phyloP scores from a whole-genome alignment of 2,888 invertebrate species.

The Limnephilus rhombicus region DNA sequence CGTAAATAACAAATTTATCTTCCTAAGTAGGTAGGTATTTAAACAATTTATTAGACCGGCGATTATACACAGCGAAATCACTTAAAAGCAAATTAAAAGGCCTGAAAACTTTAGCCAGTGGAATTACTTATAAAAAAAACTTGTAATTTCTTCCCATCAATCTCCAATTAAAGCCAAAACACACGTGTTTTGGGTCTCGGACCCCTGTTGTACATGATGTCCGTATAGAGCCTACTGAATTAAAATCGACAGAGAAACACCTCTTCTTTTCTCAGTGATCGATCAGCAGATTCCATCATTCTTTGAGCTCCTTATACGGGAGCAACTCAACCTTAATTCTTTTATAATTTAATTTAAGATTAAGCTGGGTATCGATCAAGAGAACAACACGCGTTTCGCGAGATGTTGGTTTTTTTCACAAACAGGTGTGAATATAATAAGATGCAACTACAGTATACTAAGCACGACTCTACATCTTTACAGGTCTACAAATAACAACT shows the following conservation, averaged over 20 bases:
- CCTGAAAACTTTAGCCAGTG: too few species aligned
- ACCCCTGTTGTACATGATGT: not conserved
- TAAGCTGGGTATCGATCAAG: too few species aligned
- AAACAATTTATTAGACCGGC: too few species aligned
- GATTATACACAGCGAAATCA: too few species aligned
- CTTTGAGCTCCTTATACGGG: not conserved
- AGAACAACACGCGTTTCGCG: too few species aligned
- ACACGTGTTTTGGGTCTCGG: not conserved
- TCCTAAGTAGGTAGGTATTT: too few species aligned
- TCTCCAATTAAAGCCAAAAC: not conserved
- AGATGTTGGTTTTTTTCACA: too few species aligned
- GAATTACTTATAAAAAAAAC: not conserved
- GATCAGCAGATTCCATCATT: conserved; percentile 10
- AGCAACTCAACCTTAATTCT: not conserved
- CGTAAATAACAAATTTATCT: too few species aligned
- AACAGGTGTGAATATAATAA: not conserved
- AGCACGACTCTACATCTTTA: too few species aligned
- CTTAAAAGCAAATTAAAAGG: not conserved
- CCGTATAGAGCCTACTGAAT: conserved; percentile 30
- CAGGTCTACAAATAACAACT: too few species aligned
- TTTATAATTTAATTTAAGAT: too few species aligned
- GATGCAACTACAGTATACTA: too few species aligned
- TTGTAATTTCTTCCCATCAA: not conserved
- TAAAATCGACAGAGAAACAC: conserved; percentile 56
- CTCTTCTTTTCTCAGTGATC: conserved; percentile 48